phyloP scores from a whole-genome alignment of 1,140 invertebrate genomes.

The Leptopilina clavipes region DNA sequence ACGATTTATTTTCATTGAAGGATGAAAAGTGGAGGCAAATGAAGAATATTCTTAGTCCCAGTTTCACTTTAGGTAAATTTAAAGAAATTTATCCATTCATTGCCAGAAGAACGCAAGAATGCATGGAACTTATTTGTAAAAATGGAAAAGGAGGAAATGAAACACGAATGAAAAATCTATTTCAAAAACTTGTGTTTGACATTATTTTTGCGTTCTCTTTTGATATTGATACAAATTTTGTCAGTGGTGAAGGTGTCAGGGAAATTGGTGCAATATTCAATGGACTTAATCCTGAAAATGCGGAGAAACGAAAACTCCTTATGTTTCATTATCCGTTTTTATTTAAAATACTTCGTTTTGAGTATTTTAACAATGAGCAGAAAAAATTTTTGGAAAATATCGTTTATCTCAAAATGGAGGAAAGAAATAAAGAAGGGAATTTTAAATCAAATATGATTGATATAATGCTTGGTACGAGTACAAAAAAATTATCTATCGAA shows the following conservation, averaged over 20 bases:
- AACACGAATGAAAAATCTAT: slow-evolving; percentile 66
- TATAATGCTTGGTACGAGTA: slow-evolving; percentile 66
- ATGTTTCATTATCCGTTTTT: too few species aligned
- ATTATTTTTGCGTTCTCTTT: slow-evolving; percentile 69
- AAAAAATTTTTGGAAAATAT: too few species aligned
- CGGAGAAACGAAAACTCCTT: slow-evolving; percentile 43
- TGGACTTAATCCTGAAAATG: slow-evolving; percentile 68
- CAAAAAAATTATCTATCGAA: slow-evolving; percentile 70
- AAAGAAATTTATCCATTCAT: slow-evolving; percentile 66
- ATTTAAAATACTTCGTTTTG: too few species aligned
- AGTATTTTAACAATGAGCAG: too few species aligned
- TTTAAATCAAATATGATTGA: slow-evolving; percentile 72
- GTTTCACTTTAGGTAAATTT: slow-evolving; percentile 71
- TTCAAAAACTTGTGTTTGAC: slow-evolving; percentile 60
- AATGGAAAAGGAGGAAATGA: slow-evolving; percentile 29
- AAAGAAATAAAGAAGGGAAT: slow-evolving; percentile 66
- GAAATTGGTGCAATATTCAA: slow-evolving; percentile 33
- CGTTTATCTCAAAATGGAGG: slow-evolving; percentile 65
- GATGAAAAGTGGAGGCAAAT: slow-evolving; percentile 71
- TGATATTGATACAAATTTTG: slow-evolving; percentile 71
- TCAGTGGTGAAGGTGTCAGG: too few species aligned
- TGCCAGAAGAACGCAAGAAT: slow-evolving; percentile 53
- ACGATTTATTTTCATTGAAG: slow-evolving; percentile 75
- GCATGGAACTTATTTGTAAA: slow-evolving; percentile 54
- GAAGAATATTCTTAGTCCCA: slow-evolving; percentile 65